phyloP scores from a whole-genome alignment of 92 coral and sea anemone genomes.

The Palythoa grandis region DNA sequence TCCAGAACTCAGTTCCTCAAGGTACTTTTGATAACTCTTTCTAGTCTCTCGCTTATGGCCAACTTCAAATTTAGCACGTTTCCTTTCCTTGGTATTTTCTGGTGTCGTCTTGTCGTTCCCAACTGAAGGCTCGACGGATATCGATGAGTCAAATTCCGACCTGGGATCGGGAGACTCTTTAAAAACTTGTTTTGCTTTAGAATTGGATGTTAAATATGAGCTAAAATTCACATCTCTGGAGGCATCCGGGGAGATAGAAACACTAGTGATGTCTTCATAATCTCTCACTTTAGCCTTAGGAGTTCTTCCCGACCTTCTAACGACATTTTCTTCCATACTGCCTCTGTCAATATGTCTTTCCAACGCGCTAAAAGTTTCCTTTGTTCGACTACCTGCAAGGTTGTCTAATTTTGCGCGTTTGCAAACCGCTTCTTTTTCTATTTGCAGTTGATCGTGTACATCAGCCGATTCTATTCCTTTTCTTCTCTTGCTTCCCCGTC shows the following conservation, averaged over 20 bases:
- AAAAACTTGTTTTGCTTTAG: neutral
- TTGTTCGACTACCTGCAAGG: neutral
- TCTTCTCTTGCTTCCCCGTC: slow-evolving; percentile 71
- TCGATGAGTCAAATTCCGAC: neutral
- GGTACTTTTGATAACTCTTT: slow-evolving; percentile 72
- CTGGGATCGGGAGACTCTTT: neutral
- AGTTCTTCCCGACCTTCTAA: slow-evolving; percentile 90
- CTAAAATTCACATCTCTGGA: neutral
- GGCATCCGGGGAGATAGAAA: slow-evolving; percentile 14
- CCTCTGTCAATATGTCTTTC: neutral
- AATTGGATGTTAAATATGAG: neutral
- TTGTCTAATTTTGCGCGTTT: slow-evolving; percentile 22
- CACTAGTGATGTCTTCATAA: slow-evolving; percentile 60
- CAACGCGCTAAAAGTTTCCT: neutral
- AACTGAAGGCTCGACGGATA: neutral
- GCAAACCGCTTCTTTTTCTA: neutral
- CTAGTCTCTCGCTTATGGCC: slow-evolving; percentile 80
- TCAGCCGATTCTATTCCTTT: slow-evolving; percentile 48
- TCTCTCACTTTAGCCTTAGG: slow-evolving; percentile 93
- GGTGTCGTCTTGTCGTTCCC: neutral
- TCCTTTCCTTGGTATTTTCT: neutral
- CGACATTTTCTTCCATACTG: slow-evolving; percentile 33
- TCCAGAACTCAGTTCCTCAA: slow-evolving; percentile 60
- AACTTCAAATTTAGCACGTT: neutral
- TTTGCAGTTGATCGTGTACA: slow-evolving; percentile 18